phyloP scores from a whole-genome alignment of 1,140 invertebrate genomes.

The Bombus huntii region DNA sequence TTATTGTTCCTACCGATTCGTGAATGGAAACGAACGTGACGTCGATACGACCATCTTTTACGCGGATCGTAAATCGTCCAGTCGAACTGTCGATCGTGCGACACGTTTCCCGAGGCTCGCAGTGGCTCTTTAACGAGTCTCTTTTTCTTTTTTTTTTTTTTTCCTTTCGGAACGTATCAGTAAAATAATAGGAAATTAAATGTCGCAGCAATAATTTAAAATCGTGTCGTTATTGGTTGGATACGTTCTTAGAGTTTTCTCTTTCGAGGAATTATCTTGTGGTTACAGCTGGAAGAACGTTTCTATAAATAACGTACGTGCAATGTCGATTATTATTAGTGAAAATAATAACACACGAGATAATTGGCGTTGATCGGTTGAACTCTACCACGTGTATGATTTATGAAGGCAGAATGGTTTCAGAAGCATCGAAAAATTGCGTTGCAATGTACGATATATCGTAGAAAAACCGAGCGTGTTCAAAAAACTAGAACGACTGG shows the following conservation, averaged over 20 bases:
- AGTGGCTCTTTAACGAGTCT: neutral
- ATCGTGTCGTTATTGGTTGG: neutral
- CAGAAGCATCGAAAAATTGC: neutral
- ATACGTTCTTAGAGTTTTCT: neutral
- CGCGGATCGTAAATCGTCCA: neutral
- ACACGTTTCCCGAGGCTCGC: too few species aligned
- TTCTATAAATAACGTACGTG: neutral
- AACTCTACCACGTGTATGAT: neutral
- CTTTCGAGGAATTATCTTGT: neutral
- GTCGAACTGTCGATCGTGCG: too few species aligned
- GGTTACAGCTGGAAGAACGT: neutral
- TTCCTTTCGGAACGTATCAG: neutral
- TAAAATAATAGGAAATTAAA: neutral
- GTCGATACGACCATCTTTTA: slow-evolving; percentile 3
- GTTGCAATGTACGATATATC: neutral
- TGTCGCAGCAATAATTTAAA: neutral
- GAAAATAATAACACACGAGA: neutral
- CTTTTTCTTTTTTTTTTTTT: neutral
- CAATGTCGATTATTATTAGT: neutral
- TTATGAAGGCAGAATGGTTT: neutral
- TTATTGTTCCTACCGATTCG: slow-evolving; percentile 2
- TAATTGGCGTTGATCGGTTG: neutral
- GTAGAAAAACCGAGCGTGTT: neutral
- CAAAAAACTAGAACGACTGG: neutral
- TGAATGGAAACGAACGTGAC: slow-evolving; percentile 14